Conservation (phyloP, 2,888 invertebrate species). For the Sarcophaga rosellei region DNA sequence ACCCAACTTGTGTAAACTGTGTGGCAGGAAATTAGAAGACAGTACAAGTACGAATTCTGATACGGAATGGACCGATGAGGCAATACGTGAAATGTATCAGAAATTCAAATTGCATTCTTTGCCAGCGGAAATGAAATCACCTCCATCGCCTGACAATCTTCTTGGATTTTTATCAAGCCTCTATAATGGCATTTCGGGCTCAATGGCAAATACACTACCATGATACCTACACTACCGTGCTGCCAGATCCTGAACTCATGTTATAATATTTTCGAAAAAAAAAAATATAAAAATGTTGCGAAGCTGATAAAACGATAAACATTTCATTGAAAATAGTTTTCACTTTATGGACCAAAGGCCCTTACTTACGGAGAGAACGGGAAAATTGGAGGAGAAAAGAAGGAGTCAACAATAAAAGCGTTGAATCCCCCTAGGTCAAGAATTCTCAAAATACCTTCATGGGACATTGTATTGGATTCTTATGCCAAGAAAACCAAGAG, state of each 20-base stretch:
- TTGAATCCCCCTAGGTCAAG: no score
- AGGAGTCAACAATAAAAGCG: no score
- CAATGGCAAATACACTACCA: background rate
- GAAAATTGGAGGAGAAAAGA: no score
- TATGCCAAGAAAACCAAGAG: no score
- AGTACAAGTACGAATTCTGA: background rate
- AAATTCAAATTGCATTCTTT: constrained; percentile 72
- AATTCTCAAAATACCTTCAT: no score
- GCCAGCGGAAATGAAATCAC: constrained; percentile 76
- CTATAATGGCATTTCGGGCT: constrained; percentile 24
- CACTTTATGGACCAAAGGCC: no score
- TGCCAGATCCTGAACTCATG: background rate
- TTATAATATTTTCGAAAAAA: background rate
- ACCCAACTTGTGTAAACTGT: constrained; percentile 39
- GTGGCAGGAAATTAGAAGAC: constrained; percentile 6
- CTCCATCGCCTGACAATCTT: constrained; percentile 74
- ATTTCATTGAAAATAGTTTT: no score
- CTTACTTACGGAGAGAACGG: no score
- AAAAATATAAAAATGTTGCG: no score
- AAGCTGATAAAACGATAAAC: no score
- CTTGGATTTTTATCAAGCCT: constrained; percentile 64
- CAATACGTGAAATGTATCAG: constrained; percentile 73
- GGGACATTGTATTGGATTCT: no score
- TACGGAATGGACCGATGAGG: constrained; percentile 61
- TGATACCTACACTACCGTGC: background rate